These are phyloP conservation scores for Podarcis raffonei DNA, from an alignment of 2,113 vertebrate genomes.

Conservation along the genomic window DNA sequence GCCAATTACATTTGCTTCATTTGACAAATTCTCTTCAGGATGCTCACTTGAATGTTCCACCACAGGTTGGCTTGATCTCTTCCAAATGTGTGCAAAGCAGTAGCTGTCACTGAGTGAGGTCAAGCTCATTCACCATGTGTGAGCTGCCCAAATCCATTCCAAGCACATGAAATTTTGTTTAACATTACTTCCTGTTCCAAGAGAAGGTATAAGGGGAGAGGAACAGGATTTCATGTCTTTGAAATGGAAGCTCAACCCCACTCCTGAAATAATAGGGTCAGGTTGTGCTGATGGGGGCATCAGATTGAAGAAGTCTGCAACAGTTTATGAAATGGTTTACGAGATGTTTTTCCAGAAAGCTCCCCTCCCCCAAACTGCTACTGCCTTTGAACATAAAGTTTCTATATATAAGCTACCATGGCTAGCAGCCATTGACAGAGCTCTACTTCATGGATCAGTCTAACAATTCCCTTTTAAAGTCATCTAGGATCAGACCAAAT, in stretches of 20 bases:
- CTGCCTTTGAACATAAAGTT: not conserved
- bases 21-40: not conserved
- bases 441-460: not conserved
- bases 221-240: not conserved
- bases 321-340: not conserved
- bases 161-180: not conserved
- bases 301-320: no score
- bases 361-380: not conserved
- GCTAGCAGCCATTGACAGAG: not conserved
- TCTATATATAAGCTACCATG: not conserved
- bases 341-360: not conserved
- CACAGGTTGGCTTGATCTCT: not conserved
- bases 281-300: no score
- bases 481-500: not conserved
- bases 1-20: not conserved
- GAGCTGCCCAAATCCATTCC: not conserved
- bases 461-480: not conserved
- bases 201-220: not conserved
- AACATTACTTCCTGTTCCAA: not conserved
- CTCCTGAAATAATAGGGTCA: not conserved
- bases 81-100: not conserved
- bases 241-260: not conserved
- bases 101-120: not conserved
- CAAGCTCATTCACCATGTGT: not conserved
- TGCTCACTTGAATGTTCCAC: not conserved